Conservation (phyloP, 2,888 invertebrate genomes). For the Sycophila texana region DNA sequence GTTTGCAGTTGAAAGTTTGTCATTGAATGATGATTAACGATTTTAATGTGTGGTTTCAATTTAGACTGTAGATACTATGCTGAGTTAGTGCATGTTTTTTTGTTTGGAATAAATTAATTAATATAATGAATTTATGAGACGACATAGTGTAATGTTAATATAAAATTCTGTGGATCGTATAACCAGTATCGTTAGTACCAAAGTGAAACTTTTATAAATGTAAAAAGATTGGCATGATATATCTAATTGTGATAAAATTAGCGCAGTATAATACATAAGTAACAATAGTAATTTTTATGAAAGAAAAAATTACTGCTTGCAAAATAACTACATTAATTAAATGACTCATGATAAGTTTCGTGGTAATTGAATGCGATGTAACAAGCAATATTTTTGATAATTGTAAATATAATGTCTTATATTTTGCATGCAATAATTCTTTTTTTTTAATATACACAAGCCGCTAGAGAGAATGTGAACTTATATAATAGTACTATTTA, state of each 20-base stretch:
- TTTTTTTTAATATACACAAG: conserved; percentile 11
- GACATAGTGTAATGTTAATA: too few species aligned
- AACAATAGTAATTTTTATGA: not conserved
- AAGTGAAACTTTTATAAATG: not conserved
- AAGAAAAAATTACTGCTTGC: conserved; percentile 34
- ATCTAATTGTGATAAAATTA: not conserved
- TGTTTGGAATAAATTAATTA: too few species aligned
- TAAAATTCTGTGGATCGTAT: too few species aligned
- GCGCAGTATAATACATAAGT: not conserved
- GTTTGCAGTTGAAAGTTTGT: too few species aligned
- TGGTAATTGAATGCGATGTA: not conserved
- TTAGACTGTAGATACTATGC: too few species aligned
- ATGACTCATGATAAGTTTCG: not conserved
- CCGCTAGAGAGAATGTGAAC: not conserved
- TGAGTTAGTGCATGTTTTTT: too few species aligned
- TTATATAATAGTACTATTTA: conserved; percentile 6
- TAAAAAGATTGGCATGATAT: not conserved
- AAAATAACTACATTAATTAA: conserved; percentile 7
- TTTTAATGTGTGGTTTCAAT: too few species aligned
- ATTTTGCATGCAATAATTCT: conserved; percentile 47
- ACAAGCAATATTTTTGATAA: not conserved
- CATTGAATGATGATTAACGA: too few species aligned
- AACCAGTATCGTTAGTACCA: not conserved
- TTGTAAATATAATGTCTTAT: not conserved
- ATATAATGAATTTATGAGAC: too few species aligned